A percentile compares a stretch with the other conserved stretches of the same genome.
phyloP scores from a whole-genome alignment of 2,888 invertebrate species.

The Acanthacorydalis orientalis region DNA sequence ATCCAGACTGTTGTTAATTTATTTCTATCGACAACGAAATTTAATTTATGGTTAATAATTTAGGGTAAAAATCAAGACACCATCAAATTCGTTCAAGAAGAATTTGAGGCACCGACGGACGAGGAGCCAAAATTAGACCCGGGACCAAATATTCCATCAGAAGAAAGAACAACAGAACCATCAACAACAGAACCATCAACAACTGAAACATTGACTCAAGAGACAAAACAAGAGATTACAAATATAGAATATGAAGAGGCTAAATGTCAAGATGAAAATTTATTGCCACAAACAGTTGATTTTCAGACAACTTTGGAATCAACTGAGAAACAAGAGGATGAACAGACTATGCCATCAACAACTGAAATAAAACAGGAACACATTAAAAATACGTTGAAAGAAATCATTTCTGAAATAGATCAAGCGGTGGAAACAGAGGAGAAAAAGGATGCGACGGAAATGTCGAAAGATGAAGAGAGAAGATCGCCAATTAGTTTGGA shows the following conservation, averaged over 20 bases:
- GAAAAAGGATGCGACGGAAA: constrained; percentile 13
- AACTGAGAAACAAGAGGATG: background rate
- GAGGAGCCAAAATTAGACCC: background rate
- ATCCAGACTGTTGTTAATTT: no score
- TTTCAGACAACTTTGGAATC: background rate
- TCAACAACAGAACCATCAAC: background rate
- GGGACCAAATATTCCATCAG: background rate
- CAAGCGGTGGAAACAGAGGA: constrained; percentile 32
- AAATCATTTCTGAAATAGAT: constrained; percentile 43
- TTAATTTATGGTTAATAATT: no score
- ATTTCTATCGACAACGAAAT: no score
- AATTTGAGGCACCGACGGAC: background rate
- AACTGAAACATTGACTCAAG: background rate
- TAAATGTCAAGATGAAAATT: background rate
- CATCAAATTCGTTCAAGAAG: background rate
- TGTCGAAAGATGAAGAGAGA: constrained; percentile 4
- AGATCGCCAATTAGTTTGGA: constrained; percentile 5
- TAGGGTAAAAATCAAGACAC: no score
- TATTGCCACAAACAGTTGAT: background rate
- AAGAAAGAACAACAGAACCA: background rate
- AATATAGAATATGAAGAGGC: background rate
- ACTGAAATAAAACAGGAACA: constrained; percentile 33
- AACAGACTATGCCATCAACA: background rate
- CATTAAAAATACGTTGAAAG: constrained; percentile 36
- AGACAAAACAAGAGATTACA: background rate